These are phyloP conservation scores for Holacanthella duospinosa DNA, from an alignment of 2,888 invertebrate genomes.

Conservation along the genomic window DNA sequence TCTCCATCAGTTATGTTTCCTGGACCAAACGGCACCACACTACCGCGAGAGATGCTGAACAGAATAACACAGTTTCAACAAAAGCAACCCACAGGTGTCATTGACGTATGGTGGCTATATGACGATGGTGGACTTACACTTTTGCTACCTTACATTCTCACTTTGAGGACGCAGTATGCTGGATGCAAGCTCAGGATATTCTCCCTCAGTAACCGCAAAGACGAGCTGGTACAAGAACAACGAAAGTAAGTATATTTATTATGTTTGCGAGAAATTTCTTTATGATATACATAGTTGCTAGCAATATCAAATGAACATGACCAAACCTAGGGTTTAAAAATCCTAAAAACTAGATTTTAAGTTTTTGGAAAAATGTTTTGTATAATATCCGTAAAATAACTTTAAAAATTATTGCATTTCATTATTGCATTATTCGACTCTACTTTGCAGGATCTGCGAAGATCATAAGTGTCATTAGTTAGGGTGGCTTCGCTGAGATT, in stretches of 20 bases:
- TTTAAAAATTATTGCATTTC: too few relatives aligned
- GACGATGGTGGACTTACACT: constrained; percentile 45
- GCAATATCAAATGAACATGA: too few relatives aligned
- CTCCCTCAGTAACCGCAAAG: constrained; percentile 40
- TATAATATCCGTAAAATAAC: neutral
- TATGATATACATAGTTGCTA: neutral
- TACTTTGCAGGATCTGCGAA: too few relatives aligned
- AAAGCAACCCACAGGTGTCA: constrained; percentile 41
- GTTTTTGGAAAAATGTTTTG: neutral
- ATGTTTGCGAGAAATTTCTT: neutral
- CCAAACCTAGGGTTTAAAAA: too few relatives aligned
- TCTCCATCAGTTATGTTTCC: neutral
- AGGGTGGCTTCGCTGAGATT: too few relatives aligned
- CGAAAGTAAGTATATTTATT: constrained; percentile 41
- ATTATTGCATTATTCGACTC: too few relatives aligned
- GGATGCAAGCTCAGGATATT: constrained; percentile 38
- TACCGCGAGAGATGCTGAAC: constrained; percentile 32
- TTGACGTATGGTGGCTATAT: constrained; percentile 50
- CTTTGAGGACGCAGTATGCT: constrained; percentile 3
- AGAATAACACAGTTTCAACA: constrained; percentile 38
- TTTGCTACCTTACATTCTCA: constrained; percentile 10
- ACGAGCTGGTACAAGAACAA: constrained; percentile 42
- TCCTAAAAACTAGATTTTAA: too few relatives aligned
- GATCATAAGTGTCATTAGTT: too few relatives aligned
- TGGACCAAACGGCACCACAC: neutral